Evolutionary conservation across 53 echinoderm and acorn worm genomes (phyloP).

Genomic region (Astropecten irregularis): DNA sequence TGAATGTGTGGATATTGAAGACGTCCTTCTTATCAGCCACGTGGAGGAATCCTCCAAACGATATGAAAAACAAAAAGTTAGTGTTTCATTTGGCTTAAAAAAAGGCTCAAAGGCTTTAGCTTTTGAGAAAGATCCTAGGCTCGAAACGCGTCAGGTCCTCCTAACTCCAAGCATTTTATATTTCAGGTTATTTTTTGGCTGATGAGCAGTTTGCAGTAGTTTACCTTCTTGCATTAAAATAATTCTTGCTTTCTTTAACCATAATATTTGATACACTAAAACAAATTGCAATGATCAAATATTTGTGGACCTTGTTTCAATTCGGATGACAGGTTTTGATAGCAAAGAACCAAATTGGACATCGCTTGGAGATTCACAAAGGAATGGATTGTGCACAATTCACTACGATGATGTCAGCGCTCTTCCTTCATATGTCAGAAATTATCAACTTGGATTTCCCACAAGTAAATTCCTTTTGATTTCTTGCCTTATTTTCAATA

Average conservation of each 20-base stretch:
- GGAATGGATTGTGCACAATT: conserved; percentile 75
- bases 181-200: too few species aligned
- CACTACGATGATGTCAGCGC: conserved; percentile 77
- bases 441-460: conserved; percentile 62
- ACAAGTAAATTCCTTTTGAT: conserved; percentile 50
- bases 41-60: conserved; percentile 31
- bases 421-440: conserved; percentile 75
- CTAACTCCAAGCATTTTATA: too few species aligned
- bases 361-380: conserved; percentile 35
- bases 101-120: too few species aligned
- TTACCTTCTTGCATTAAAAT: too few species aligned
- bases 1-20: conserved; percentile 65
- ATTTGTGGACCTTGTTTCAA: too few species aligned
- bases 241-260: too few species aligned
- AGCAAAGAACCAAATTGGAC: conserved; percentile 33
- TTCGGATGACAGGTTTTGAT: conserved; percentile 42
- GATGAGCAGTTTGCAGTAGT: too few species aligned
- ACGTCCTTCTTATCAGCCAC: conserved; percentile 68
- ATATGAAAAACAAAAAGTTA: conserved; percentile 3
- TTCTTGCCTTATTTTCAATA: not conserved
- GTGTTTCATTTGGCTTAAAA: not conserved
- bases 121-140: too few species aligned
- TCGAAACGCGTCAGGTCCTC: too few species aligned
- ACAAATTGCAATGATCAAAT: too few species aligned
- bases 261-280: too few species aligned